Evolutionary conservation across 2,888 invertebrate genomes (phyloP), one percentile per base, ranked within the genome.

Genomic region (Cosmorhoe ocellata): DNA sequence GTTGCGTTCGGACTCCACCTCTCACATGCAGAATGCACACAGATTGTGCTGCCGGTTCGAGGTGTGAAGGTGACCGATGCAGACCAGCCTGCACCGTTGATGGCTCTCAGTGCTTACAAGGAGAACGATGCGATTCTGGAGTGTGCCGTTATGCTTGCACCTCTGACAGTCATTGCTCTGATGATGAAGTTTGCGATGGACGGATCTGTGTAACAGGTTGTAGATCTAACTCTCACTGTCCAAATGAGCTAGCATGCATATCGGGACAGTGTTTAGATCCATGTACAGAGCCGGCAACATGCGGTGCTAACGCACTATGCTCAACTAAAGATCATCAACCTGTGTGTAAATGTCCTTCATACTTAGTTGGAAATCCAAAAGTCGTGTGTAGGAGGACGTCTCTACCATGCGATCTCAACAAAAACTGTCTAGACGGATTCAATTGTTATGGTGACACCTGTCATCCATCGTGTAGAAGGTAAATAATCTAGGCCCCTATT

Each of bases 161-260:
- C 40, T 92, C 93, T 43, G 97, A 97, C 71, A 94, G 95, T 60
- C 97, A 97, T 71, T 98, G 98, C 66, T 93, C 95, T 41, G 95
- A 94, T 63, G 96, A 95, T 28, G 97, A 97, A 84, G 93, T 97
- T 43, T 98, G 97, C 69, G 94, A 96, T 71, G 94, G 95, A 18
- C 89, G 96, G 22, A 92, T 94, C 49, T 98, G 98, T 73, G 84
- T 92, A 7, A 91, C 92, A 31, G 98, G 98, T 34, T 98, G 98
- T 74, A 93, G 97, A 69, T 93, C 95, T 6, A 93, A 97, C 76
- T 91, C 92, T 2, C 95, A 95, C 39, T 98, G 98, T 72, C 92
- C 94, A 0, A 85, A 90, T 43, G 91, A 93, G 63, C 91, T 93
- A 57, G 91, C 94, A n/a, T 98, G 98, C 68, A 79, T 94, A 53